A percentile compares a stretch with the other conserved stretches of the same genome.
Evolutionary conservation across 64 coral and sea anemone genomes (phyloP).

Genomic region (Dendrophyllia cribrosa): DNA sequence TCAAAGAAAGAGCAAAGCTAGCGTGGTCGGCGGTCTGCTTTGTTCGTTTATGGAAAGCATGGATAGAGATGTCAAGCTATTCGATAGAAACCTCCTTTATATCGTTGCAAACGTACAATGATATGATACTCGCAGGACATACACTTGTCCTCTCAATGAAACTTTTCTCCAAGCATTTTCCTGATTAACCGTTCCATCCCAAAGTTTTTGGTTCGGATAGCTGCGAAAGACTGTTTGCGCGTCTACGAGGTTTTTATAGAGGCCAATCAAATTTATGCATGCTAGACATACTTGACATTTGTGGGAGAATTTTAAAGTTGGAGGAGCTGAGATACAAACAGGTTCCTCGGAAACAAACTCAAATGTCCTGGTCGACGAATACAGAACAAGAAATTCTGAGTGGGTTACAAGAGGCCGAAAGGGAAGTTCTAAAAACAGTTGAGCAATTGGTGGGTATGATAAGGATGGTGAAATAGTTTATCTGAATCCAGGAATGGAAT

Average conservation of each 20-base stretch:
- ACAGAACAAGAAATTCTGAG: no score
- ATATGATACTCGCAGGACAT: not conserved
- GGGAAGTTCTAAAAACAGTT: constrained; percentile 1
- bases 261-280: constrained; percentile 36
- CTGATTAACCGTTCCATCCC: not conserved
- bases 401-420: constrained; percentile 7
- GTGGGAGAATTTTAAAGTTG: no score
- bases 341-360: no score
- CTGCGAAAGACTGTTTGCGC: constrained; percentile 48
- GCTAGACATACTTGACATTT: constrained; percentile 29
- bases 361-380: no score
- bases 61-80: not conserved
- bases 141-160: constrained; percentile 2
- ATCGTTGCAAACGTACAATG: constrained; percentile 21
- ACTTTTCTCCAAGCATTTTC: not conserved
- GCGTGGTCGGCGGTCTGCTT: constrained; percentile 4
- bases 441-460: not conserved
- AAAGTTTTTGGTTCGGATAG: constrained; percentile 22
- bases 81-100: not conserved
- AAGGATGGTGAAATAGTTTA: not conserved
- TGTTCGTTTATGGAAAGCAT: no score
- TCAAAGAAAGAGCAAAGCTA: not conserved
- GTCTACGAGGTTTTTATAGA: not conserved
- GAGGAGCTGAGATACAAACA: no score
- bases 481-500: not conserved